Conservation (phyloP, 2,113 vertebrate genomes). For the Heterotilapia buettikoferi region DNA sequence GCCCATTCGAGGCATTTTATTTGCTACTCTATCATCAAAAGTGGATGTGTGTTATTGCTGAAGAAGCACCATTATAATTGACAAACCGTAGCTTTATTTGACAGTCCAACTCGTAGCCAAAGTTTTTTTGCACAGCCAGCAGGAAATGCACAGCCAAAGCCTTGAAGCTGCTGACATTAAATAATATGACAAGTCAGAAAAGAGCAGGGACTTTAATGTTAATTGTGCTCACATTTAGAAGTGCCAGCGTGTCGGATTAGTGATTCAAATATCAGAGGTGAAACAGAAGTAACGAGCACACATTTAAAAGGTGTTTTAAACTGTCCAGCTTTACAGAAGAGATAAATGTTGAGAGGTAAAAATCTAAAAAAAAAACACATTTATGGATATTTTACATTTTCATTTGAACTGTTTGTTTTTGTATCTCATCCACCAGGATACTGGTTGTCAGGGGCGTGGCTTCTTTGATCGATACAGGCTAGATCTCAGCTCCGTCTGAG, state of each 20-base stretch:
- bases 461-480: not conserved
- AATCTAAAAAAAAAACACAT: not conserved
- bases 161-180: not conserved
- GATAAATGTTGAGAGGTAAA: not conserved
- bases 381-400: not conserved
- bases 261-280: not conserved
- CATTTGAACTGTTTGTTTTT: not conserved
- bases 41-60: slow-evolving; percentile 19
- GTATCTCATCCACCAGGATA: not conserved
- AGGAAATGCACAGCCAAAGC: not conserved
- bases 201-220: not conserved
- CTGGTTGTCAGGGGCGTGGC: not conserved
- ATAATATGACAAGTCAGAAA: not conserved
- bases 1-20: not conserved
- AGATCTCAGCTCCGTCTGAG: not conserved
- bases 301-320: not conserved
- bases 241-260: not conserved
- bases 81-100: not conserved
- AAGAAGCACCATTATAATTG: slow-evolving; percentile 14
- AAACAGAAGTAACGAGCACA: not conserved
- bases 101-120: not conserved
- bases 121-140: slow-evolving; percentile 17
- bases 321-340: accelerated
- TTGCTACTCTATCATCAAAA: slow-evolving; percentile 25
- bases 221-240: not conserved